phyloP scores from a whole-genome alignment of 2,113 vertebrate genomes.

The Chlorodrepanis virens region DNA sequence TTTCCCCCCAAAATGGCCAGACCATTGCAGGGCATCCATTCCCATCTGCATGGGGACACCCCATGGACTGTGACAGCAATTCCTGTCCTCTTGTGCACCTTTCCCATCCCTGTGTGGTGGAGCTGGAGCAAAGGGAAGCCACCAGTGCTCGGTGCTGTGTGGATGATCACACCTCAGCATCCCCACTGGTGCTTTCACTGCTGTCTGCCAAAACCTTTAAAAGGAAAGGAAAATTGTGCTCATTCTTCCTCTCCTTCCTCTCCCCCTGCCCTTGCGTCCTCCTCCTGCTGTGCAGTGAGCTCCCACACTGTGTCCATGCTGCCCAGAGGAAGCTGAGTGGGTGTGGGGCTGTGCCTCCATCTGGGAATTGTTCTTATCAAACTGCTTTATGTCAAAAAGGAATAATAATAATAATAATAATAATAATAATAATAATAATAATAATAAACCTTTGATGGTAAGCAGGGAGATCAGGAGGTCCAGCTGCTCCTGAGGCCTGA shows the following conservation, averaged over 20 bases:
- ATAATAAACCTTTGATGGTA: not conserved
- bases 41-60: accelerated
- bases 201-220: not conserved
- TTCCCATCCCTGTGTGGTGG: not conserved
- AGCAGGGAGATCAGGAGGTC: not conserved
- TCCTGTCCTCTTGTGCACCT: too few relatives aligned
- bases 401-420: too few relatives aligned
- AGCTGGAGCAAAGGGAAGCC: not conserved
- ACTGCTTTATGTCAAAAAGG: too few relatives aligned
- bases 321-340: slow-evolving; percentile 1
- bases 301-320: not conserved
- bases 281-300: not conserved
- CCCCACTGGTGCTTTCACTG: accelerated
- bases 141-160: accelerated
- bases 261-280: not conserved
- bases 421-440: too few relatives aligned
- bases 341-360: not conserved
- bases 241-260: slow-evolving; percentile 27
- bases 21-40: not conserved
- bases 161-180: not conserved
- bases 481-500: not conserved
- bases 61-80: not conserved
- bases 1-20: not conserved
- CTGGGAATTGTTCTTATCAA: slow-evolving; percentile 12
- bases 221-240: slow-evolving; percentile 28